Conservation (phyloP, 2,113 vertebrate genomes). For the Gobiocypris rarus region DNA sequence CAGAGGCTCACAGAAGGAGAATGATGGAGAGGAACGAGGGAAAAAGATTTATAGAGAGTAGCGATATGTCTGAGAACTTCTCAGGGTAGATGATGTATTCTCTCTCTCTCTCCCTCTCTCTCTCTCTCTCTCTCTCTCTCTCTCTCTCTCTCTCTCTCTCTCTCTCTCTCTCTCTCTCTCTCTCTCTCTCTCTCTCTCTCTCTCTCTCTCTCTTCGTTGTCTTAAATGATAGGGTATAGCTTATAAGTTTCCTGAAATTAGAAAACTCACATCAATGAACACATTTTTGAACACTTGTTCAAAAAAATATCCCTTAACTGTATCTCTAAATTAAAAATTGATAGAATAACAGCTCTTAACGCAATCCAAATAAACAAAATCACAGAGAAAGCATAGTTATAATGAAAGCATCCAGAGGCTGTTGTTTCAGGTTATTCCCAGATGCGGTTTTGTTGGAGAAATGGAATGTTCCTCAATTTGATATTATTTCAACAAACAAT, state of each 20-base stretch:
- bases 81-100: conserved; percentile 8
- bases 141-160: neutral
- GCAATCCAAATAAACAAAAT: neutral
- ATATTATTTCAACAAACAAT: conserved; percentile 11
- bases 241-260: neutral
- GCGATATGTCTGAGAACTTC: neutral
- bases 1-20: conserved; percentile 59
- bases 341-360: conserved; percentile 11
- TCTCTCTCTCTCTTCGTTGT: too few relatives aligned
- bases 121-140: neutral
- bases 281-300: neutral
- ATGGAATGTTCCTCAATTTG: neutral
- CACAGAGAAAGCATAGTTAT: neutral
- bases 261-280: neutral
- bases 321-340: neutral
- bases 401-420: conserved; percentile 6
- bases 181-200: neutral
- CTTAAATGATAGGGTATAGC: neutral
- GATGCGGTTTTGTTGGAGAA: neutral
- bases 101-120: neutral
- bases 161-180: neutral
- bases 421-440: conserved; percentile 11
- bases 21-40: neutral
- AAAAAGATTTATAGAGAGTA: conserved; percentile 1
- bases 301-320: conserved; percentile 1